phyloP scores from a whole-genome alignment of 2,113 vertebrate species.

The Lathamus discolor region DNA sequence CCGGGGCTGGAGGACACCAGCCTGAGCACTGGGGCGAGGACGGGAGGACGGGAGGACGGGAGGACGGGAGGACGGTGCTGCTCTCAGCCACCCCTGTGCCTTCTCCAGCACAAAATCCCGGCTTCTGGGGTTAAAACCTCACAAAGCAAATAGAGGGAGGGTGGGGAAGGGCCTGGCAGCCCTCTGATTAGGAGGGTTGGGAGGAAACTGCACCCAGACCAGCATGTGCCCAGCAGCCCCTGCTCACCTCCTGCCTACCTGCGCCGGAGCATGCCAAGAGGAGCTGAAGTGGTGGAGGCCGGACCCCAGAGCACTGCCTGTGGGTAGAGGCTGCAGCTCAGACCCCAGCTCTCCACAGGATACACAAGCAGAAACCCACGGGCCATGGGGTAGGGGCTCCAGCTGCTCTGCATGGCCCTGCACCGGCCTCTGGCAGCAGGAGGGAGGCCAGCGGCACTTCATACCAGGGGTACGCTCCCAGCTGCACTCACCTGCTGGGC shows the following conservation, averaged over 20 bases:
- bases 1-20: rapidly evolving
- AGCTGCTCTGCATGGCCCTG: rapidly evolving
- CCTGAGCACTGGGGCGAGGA: rapidly evolving
- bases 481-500: rapidly evolving
- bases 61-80: neutral
- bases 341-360: neutral
- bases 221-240: neutral
- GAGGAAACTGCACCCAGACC: neutral
- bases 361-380: neutral
- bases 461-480: neutral
- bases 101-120: neutral
- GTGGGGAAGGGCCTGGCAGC: neutral
- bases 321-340: neutral
- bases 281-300: too few relatives aligned
- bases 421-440: neutral
- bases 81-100: neutral
- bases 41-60: rapidly evolving
- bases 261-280: rapidly evolving
- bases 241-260: neutral
- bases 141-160: neutral
- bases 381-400: neutral
- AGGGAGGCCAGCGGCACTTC: neutral
- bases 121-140: neutral
- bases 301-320: neutral
- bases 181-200: neutral